phyloP scores from a whole-genome alignment of 2,113 vertebrate genomes.

The Halcyon malimbica region DNA sequence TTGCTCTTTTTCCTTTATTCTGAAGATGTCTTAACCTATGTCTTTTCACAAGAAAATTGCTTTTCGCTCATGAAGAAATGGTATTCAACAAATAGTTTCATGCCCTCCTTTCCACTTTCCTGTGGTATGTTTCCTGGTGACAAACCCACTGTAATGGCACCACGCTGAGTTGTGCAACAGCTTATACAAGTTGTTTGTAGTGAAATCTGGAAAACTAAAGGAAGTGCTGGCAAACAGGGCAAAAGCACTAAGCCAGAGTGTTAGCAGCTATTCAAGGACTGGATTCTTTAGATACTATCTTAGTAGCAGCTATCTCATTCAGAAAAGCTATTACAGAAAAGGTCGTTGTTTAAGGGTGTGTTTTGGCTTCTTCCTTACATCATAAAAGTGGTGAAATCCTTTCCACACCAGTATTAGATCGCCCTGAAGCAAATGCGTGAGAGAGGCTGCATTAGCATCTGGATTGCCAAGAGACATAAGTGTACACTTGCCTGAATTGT shows the following conservation, averaged over 20 bases:
- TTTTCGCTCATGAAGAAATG: neutral
- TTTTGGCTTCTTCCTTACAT: neutral
- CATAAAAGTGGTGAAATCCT: neutral
- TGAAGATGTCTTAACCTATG: neutral
- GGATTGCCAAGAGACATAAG: neutral
- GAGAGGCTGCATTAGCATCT: neutral
- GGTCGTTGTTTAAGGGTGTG: neutral
- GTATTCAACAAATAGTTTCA: neutral
- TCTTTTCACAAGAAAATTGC: neutral
- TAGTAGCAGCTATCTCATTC: slow-evolving; percentile 11
- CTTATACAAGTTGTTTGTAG: neutral
- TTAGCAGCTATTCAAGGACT: neutral
- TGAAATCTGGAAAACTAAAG: neutral
- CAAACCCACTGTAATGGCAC: neutral
- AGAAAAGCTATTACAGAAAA: neutral
- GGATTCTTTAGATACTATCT: neutral
- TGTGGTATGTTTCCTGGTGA: neutral
- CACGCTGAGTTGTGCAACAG: neutral
- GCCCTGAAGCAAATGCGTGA: neutral
- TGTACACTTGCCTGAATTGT: neutral
- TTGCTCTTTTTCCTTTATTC: neutral
- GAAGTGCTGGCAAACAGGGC: neutral
- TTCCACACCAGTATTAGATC: neutral
- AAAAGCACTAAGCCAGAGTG: neutral
- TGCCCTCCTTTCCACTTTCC: neutral